Base-by-base conservation (phyloP, 2,888 invertebrate species). In the Sepioteuthis lessoniana region DNA sequence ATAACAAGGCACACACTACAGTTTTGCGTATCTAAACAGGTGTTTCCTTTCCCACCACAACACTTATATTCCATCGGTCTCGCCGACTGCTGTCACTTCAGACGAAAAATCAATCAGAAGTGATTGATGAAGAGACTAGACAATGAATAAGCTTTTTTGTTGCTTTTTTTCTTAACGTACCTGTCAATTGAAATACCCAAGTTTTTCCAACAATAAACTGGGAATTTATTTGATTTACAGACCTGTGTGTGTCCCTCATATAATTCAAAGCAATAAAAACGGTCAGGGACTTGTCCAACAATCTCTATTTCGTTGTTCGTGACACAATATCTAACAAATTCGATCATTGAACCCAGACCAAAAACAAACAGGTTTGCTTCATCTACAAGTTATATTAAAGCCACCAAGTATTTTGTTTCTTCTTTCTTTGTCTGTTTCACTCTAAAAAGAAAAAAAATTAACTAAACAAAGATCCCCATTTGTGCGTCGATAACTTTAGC, bases 171-270 rank as follows among this genome's bases (percentile, higher is more conserved):
- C 19, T 13, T 13, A 13, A 35, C n/a, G n/a, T 35, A 76, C 76
- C 76, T 76, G 76, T 76, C 76, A 35, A 76, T 76, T 13, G 76
- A n/a, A n/a, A n/a, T 76, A 25, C 76, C n/a, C n/a, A 76, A 16
- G n/a, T n/a, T 76, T 76, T n/a, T 76, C 76, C n/a, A 76, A 76
- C 76, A 76, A 76, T 76, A 76, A 76, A 76, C 76, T 13, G 76
- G 76, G 76, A n/a, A 76, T 35, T 76, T 76, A n/a, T 76, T 76
- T 76, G n/a, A 76, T 76, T 76, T n/a, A n/a, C 76, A n/a, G n/a
- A 76, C 76, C 76, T 5, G n/a, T 4, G n/a, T 76, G 76, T 76
- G 13, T n/a, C 35, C 10, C 16, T n/a, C 76, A 35, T 76, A n/a
- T 76, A 35, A 76, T 35, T 76, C 76, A 35, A 35, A n/a, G n/a